Conservation (phyloP, 2,797 vertebrate species). For the Sternarchorhynchus goeldii region DNA sequence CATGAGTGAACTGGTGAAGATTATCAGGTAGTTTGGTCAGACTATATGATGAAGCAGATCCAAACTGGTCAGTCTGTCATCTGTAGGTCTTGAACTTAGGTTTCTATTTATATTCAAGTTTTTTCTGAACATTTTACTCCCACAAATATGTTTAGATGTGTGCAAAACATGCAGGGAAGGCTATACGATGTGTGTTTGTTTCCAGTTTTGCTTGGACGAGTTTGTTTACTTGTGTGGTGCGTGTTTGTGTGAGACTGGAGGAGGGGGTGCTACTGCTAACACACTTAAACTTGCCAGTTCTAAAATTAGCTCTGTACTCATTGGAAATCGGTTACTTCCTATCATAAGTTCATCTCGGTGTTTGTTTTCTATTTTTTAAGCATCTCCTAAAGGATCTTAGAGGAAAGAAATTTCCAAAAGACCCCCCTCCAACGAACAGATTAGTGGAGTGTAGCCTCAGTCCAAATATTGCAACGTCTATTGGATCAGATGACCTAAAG, state of each 20-base stretch:
- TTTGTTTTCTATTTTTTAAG: background rate
- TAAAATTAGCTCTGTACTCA: conserved; percentile 43
- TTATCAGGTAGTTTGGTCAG: conserved; percentile 82
- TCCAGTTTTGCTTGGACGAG: conserved; percentile 9
- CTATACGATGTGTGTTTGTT: background rate
- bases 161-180: background rate
- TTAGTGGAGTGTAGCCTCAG: background rate
- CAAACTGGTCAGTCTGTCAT: no score
- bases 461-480: background rate
- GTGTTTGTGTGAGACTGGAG: conserved; percentile 19
- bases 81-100: no score
- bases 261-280: conserved; percentile 9
- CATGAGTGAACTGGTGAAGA: conserved; percentile 99
- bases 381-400: background rate
- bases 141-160: no score
- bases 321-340: background rate
- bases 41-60: background rate
- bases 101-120: no score
- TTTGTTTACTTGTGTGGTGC: conserved; percentile 44
- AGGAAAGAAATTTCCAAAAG: background rate
- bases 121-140: no score
- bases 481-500: conserved; percentile 1
- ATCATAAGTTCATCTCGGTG: background rate
- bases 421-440: background rate
- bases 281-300: conserved; percentile 24